These are phyloP conservation scores for Epinephelus malabaricus DNA, from an alignment of 2,797 vertebrate genomes.

Conservation along the genomic window DNA sequence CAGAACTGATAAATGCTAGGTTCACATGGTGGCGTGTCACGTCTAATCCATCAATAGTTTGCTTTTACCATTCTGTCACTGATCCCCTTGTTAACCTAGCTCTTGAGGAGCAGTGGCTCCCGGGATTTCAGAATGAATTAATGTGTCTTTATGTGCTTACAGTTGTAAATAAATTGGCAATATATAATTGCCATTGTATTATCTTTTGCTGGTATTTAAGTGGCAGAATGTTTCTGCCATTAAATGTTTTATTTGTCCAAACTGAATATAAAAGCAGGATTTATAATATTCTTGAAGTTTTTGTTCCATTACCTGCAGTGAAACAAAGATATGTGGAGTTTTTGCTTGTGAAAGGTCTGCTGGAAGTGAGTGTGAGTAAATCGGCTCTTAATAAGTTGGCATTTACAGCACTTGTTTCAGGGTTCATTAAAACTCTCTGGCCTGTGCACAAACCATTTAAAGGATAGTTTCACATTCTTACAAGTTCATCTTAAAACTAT, in stretches of 20 bases:
- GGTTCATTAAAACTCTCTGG: not conserved
- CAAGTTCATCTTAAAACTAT: not conserved
- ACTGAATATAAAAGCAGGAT: slow-evolving; percentile 19
- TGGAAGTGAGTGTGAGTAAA: not conserved
- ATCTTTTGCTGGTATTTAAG: not conserved
- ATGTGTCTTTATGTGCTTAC: slow-evolving; percentile 2
- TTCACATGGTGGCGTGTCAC: not conserved
- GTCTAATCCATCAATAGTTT: not conserved
- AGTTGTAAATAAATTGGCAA: not conserved
- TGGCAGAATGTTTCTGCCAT: not conserved
- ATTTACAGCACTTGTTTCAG: not conserved
- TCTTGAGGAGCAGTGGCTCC: not conserved
- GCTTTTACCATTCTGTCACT: not conserved
- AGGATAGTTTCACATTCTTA: not conserved
- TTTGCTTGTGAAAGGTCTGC: not conserved
- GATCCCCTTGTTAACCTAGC: not conserved
- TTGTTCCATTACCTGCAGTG: not conserved
- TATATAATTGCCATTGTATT: not conserved
- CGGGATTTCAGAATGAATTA: not conserved
- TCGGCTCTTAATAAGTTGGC: not conserved
- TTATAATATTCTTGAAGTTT: not conserved
- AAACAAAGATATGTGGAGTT: not conserved
- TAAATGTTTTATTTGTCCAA: not conserved
- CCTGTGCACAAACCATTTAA: not conserved
- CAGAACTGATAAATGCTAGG: slow-evolving; percentile 54